Percentiles rank a stretch among this genome's conserved stretches.
Conservation (phyloP, 2,888 invertebrate species). For the Hybos culiciformis region DNA sequence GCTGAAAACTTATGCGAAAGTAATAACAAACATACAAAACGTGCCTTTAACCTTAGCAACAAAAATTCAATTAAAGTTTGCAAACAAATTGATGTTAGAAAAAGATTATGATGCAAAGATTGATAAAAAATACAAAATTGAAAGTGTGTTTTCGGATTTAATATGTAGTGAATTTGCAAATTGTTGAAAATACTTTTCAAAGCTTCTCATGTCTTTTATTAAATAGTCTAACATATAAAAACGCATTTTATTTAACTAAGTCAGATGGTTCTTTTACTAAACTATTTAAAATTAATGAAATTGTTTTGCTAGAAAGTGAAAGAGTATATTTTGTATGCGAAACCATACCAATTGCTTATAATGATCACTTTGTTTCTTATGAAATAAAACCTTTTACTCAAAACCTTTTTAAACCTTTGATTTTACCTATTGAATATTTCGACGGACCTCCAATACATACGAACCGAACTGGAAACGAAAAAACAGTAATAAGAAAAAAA, state of each 20-base stretch:
- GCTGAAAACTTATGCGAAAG: too few species aligned
- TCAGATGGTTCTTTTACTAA: background rate
- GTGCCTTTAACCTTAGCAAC: constrained; percentile 3
- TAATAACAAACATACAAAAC: constrained; percentile 3
- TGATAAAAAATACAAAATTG: background rate
- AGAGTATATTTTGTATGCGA: background rate
- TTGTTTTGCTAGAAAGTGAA: background rate
- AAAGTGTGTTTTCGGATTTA: too few species aligned
- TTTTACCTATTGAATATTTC: too few species aligned
- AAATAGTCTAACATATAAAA: background rate
- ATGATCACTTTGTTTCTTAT: too few species aligned
- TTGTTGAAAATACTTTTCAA: background rate
- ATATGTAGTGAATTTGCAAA: too few species aligned
- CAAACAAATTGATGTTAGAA: constrained; percentile 4
- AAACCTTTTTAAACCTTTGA: too few species aligned
- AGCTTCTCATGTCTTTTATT: background rate
- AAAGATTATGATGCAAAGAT: background rate
- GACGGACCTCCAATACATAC: background rate
- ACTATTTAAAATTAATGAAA: background rate
- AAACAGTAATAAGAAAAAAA: background rate
- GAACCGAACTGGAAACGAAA: background rate
- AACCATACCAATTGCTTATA: background rate
- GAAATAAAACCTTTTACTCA: too few species aligned
- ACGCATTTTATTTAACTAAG: background rate
- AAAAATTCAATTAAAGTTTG: constrained; percentile 6